Percentiles rank a stretch among this genome's conserved stretches.
phyloP scores from a whole-genome alignment of 2,888 invertebrate genomes.

The Hofmannophila pseudospretella region DNA sequence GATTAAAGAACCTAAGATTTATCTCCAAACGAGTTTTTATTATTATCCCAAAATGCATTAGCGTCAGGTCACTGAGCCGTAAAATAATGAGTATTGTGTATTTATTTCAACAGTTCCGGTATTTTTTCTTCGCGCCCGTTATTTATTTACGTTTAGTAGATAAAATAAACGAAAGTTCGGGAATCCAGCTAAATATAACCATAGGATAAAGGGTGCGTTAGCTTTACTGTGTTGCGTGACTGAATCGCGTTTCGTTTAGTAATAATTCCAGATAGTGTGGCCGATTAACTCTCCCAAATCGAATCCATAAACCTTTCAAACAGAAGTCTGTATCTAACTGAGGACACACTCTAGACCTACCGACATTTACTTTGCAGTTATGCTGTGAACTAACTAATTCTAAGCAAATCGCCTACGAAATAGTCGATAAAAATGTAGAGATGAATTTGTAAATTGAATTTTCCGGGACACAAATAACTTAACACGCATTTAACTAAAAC shows the following conservation, averaged over 20 bases:
- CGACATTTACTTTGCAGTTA: too few species aligned
- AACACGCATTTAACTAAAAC: too few species aligned
- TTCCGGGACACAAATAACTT: too few species aligned
- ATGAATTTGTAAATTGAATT: too few species aligned
- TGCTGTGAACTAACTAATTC: too few species aligned
- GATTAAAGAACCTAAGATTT: too few species aligned
- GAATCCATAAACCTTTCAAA: not conserved
- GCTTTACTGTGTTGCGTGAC: conserved; percentile 5
- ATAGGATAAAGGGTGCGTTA: conserved; percentile 1
- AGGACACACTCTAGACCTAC: too few species aligned
- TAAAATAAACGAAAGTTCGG: conserved; percentile 8
- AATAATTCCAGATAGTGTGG: not conserved
- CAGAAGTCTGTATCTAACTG: too few species aligned
- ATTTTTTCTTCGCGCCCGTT: conserved; percentile 5
- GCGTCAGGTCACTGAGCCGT: not conserved
- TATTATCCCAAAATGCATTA: conserved; percentile 9
- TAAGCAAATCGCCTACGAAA: too few species aligned
- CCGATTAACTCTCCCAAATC: not conserved
- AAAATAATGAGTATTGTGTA: conserved; percentile 2
- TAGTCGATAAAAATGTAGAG: too few species aligned
- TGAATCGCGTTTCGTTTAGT: conserved; percentile 1
- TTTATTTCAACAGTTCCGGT: conserved; percentile 9
- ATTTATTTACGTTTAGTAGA: conserved; percentile 9
- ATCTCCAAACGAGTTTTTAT: too few species aligned
- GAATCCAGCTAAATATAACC: conserved; percentile 8